Evolutionary conservation across 2,113 vertebrate genomes (phyloP).

Genomic region (Felis chaus): DNA sequence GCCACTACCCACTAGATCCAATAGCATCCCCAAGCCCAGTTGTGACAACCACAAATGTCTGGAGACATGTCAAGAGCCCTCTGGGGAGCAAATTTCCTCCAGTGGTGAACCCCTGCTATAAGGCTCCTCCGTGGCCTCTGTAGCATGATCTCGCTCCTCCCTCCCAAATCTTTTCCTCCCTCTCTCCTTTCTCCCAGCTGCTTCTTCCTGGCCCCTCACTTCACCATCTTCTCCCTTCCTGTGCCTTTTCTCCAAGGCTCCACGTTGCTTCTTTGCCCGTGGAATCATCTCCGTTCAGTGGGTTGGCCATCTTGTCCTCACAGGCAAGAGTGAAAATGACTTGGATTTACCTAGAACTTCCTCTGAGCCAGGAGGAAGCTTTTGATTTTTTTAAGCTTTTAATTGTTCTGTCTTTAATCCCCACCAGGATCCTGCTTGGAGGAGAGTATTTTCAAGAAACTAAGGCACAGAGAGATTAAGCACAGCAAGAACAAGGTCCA

Average conservation of each 20-base stretch:
- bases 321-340: background rate
- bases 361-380: background rate
- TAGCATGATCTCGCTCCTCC: background rate
- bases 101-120: background rate
- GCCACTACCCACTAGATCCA: background rate
- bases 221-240: background rate
- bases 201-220: background rate
- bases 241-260: background rate
- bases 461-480: background rate
- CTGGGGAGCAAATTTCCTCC: background rate
- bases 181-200: background rate
- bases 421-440: background rate
- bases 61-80: background rate
- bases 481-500: background rate
- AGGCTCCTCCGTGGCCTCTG: background rate
- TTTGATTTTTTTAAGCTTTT: background rate
- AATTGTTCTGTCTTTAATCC: background rate
- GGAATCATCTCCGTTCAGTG: background rate
- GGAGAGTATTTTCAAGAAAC: background rate
- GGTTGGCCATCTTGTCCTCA: background rate
- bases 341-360: background rate
- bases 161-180: no score
- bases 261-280: background rate
- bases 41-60: background rate
- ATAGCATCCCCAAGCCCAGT: background rate